Conservation (phyloP, 2,797 vertebrate genomes). For the Gouania willdenowi region DNA sequence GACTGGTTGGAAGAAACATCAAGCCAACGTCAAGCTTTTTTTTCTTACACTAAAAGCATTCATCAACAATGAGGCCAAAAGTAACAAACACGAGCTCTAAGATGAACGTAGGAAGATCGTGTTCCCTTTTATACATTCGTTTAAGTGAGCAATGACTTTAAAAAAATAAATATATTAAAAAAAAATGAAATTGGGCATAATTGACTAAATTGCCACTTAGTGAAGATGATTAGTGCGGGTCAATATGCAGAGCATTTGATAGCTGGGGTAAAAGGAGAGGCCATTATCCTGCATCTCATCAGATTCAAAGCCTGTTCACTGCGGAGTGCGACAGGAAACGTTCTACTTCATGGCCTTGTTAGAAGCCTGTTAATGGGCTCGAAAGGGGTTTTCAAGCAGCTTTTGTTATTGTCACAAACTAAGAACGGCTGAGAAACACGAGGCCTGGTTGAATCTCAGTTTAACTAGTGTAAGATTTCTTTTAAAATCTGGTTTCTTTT, state of each 20-base stretch:
- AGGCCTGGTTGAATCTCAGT: conserved; percentile 1
- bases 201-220: conserved; percentile 51
- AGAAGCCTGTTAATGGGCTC: conserved; percentile 27
- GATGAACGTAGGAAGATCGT: not conserved
- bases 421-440: not conserved
- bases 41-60: no score
- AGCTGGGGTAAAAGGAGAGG: conserved; percentile 34
- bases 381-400: conserved; percentile 19
- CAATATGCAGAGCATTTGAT: conserved; percentile 23
- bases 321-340: conserved; percentile 21
- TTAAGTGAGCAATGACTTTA: conserved; percentile 18
- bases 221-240: conserved; percentile 42
- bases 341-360: conserved; percentile 27
- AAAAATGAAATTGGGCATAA: conserved; percentile 29
- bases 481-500: no score
- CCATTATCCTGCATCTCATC: conserved; percentile 36
- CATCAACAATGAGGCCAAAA: no score
- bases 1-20: no score
- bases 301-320: conserved; percentile 12
- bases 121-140: conserved; percentile 13
- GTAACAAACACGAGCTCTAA: no score
- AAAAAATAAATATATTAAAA: conserved; percentile 18
- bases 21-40: no score
- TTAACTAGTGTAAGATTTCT: not conserved
- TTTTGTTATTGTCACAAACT: not conserved